Percentiles rank a stretch among this genome's conserved stretches.
Evolutionary conservation across 2,888 invertebrate genomes (phyloP).

Genomic region (Erebia epiphron): DNA sequence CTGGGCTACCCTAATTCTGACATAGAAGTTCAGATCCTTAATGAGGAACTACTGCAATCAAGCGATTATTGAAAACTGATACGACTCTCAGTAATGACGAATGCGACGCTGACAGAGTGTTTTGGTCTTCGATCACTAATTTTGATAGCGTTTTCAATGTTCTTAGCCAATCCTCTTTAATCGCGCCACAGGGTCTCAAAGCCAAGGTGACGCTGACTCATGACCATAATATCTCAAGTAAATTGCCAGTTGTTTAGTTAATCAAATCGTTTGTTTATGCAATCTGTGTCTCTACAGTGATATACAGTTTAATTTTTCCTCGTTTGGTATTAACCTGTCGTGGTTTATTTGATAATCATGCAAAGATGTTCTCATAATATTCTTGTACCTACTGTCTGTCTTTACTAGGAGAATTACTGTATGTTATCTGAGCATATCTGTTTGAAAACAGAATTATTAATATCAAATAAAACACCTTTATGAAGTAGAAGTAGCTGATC

Average conservation of each 20-base stretch:
- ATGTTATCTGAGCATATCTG: no score
- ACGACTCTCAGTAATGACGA: no score
- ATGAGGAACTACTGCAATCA: no score
- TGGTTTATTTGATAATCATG: conserved; percentile 6
- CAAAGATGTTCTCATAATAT: not conserved
- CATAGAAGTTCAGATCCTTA: no score
- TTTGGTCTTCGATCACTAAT: no score
- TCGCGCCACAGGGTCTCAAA: not conserved
- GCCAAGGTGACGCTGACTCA: not conserved
- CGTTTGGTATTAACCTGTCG: not conserved
- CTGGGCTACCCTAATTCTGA: no score
- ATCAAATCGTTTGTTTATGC: not conserved
- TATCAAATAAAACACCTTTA: no score
- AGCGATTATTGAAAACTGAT: no score
- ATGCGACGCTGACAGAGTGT: no score
- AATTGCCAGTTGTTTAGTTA: not conserved
- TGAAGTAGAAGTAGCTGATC: no score
- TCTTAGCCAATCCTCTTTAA: not conserved
- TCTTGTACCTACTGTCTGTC: not conserved
- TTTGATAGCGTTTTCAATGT: no score
- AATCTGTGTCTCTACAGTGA: not conserved
- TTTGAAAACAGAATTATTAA: no score
- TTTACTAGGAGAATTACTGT: not conserved
- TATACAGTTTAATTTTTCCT: not conserved
- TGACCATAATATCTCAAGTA: not conserved